A percentile compares a stretch with the other conserved stretches of the same genome.
Evolutionary conservation across 2,888 invertebrate species (phyloP).

Genomic region (Willowsia nigromaculata): DNA sequence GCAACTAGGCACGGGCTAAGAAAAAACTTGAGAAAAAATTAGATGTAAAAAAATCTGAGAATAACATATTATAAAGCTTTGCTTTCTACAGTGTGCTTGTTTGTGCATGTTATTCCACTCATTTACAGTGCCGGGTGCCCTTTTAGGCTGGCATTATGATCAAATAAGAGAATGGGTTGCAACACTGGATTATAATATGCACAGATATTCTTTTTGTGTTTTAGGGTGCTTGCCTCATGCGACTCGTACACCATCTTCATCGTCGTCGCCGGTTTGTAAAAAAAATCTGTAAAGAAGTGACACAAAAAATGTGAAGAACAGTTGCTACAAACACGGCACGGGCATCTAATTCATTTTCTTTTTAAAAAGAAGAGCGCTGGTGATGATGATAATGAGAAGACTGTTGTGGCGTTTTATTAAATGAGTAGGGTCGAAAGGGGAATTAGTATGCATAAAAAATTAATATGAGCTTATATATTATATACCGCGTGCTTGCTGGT

Average conservation of each 20-base stretch:
- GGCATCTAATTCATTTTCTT: neutral
- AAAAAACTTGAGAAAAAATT: conserved; percentile 45
- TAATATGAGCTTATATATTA: neutral
- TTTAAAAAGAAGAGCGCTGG: neutral
- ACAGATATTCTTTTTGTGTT: neutral
- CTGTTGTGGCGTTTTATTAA: conserved; percentile 32
- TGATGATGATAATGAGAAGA: conserved; percentile 4
- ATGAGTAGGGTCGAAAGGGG: conserved; percentile 48
- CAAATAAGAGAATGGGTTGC: conserved; percentile 1
- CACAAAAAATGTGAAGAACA: conserved; percentile 22
- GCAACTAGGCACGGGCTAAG: conserved; percentile 19
- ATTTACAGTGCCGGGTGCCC: conserved; percentile 35
- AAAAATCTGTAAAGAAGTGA: conserved; percentile 27
- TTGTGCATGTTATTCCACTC: conserved; percentile 19
- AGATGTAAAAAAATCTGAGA: conserved; percentile 32
- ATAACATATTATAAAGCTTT: conserved; percentile 21
- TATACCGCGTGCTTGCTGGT: neutral
- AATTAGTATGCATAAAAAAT: conserved; percentile 8
- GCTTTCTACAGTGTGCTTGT: conserved; percentile 7
- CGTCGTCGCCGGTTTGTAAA: conserved; percentile 4
- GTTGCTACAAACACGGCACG: neutral
- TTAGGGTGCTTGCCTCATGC: neutral
- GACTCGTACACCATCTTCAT: neutral
- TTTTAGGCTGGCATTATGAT: conserved; percentile 5
- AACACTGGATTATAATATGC: conserved; percentile 20